Percentiles rank a stretch among this genome's conserved stretches.
phyloP scores from a whole-genome alignment of 2,797 vertebrate genomes.

The Ibycter americanus region DNA sequence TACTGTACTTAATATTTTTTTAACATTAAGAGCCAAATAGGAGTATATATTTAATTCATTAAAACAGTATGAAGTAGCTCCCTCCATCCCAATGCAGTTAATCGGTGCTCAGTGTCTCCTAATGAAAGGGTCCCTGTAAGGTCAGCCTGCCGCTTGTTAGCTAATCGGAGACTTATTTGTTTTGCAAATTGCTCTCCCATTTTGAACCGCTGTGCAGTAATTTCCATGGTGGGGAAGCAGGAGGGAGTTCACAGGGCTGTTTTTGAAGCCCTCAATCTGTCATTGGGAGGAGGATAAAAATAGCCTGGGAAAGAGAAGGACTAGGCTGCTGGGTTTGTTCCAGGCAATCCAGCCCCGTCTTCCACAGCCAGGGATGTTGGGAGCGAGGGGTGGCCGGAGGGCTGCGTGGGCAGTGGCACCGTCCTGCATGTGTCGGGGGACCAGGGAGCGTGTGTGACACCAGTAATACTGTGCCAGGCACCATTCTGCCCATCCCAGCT shows the following conservation, averaged over 20 bases:
- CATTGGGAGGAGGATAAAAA: conserved; percentile 22
- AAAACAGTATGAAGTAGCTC: conserved; percentile 33
- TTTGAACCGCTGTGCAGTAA: conserved; percentile 29
- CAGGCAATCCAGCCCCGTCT: not conserved
- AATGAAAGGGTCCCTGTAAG: conserved; percentile 68
- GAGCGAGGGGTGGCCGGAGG: not conserved
- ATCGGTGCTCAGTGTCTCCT: conserved; percentile 58
- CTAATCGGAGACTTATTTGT: conserved; percentile 69
- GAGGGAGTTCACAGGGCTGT: conserved; percentile 36
- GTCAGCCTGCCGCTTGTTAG: conserved; percentile 61
- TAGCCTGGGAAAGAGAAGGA: conserved; percentile 7
- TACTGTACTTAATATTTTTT: conserved; percentile 11
- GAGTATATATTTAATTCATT: conserved; percentile 58
- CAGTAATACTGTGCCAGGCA: too few species aligned
- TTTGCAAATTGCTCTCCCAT: conserved; percentile 70
- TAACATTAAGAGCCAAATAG: conserved; percentile 40
- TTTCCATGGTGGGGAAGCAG: conserved; percentile 46
- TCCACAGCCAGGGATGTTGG: rapidly evolving
- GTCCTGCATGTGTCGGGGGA: rapidly evolving
- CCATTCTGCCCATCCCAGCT: not conserved
- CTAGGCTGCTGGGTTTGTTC: not conserved
- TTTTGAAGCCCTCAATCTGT: conserved; percentile 53
- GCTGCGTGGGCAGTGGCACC: not conserved
- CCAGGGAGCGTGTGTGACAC: not conserved
- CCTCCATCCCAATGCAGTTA: conserved; percentile 46